Evolutionary conservation across 1,140 invertebrate genomes (phyloP).

Genomic region (Euura lappo): DNA sequence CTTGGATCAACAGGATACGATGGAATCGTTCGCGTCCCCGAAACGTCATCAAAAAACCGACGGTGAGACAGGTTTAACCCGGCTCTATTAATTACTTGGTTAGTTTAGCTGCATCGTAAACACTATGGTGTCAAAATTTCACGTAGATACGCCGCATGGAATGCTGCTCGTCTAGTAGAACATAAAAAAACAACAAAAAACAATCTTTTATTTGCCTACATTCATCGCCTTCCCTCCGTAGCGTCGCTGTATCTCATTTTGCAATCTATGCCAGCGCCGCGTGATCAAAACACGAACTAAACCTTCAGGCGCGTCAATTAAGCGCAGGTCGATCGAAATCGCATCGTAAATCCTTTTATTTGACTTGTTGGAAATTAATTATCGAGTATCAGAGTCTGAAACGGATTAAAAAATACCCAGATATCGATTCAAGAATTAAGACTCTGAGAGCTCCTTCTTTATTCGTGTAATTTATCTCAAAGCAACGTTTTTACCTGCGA

Average conservation of each 20-base stretch:
- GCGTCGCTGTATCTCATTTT: conserved; percentile 24
- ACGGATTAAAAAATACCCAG: no score
- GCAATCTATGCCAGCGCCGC: background rate
- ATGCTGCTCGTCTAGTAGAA: conserved; percentile 24
- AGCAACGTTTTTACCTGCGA: no score
- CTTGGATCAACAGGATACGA: conserved; percentile 44
- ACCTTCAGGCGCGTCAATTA: background rate
- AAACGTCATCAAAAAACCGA: conserved; percentile 54
- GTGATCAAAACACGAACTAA: background rate
- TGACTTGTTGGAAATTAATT: background rate
- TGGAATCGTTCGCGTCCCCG: conserved; percentile 54
- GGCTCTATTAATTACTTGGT: background rate
- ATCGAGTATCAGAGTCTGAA: no score
- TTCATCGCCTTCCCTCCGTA: conserved; percentile 3
- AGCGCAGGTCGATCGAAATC: background rate
- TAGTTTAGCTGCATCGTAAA: conserved; percentile 8
- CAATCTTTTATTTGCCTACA: background rate
- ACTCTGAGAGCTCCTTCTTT: no score
- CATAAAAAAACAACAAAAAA: background rate
- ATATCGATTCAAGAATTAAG: no score
- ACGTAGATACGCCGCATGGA: conserved; percentile 35
- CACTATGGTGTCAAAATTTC: conserved; percentile 29
- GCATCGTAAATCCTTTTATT: background rate
- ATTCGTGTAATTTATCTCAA: no score
- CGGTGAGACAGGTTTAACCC: conserved; percentile 45